phyloP scores from a whole-genome alignment of 2,113 vertebrate species.

The Hippocampus guttulatus region DNA sequence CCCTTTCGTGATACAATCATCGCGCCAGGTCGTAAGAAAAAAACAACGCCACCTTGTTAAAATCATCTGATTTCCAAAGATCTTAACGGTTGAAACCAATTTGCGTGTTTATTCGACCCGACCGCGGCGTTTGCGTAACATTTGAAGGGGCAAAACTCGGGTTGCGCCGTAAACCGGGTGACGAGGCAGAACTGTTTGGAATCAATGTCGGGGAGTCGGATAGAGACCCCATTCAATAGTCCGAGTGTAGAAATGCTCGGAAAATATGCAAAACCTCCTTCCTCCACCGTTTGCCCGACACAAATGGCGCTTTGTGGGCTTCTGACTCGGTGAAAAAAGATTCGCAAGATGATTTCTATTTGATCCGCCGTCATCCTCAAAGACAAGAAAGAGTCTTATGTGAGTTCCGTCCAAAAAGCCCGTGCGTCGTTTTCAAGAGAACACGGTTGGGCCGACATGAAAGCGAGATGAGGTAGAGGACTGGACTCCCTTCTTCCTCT shows the following conservation, averaged over 20 bases:
- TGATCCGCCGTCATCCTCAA: neutral
- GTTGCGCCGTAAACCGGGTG: neutral
- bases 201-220: slow-evolving; percentile 22
- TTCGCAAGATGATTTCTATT: neutral
- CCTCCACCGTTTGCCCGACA: slow-evolving; percentile 32
- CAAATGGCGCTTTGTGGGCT: slow-evolving; percentile 51
- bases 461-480: slow-evolving; percentile 2
- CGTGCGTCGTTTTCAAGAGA: neutral
- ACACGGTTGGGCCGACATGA: neutral
- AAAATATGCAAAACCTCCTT: slow-evolving; percentile 53
- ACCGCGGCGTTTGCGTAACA: neutral
- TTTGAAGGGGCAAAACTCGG: neutral
- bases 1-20: neutral
- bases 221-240: slow-evolving; percentile 51
- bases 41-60: neutral
- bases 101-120: neutral
- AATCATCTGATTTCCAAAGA: neutral
- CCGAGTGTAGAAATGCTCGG: slow-evolving; percentile 25
- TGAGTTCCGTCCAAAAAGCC: slow-evolving; percentile 4
- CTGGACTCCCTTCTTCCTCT: too few species aligned
- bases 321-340: slow-evolving; percentile 39
- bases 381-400: neutral
- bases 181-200: slow-evolving; percentile 2
- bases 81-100: neutral
- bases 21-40: neutral